Evolutionary conservation across 2,113 vertebrate genomes (phyloP).

Genomic region (Riparia riparia): DNA sequence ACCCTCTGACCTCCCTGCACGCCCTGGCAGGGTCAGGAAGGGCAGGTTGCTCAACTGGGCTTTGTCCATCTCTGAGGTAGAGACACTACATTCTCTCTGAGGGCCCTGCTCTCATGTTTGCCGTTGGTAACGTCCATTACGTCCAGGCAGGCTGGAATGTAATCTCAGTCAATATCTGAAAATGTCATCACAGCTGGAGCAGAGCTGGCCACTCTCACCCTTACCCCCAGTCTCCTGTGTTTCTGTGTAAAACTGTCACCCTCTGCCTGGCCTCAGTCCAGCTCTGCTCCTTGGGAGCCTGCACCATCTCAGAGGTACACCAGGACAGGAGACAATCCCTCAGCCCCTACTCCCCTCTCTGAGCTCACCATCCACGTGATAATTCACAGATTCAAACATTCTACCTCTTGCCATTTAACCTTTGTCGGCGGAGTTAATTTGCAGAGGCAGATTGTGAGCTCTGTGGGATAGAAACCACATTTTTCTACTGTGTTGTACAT

Average conservation of each 20-base stretch:
- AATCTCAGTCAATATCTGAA: background rate
- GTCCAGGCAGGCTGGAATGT: background rate
- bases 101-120: background rate
- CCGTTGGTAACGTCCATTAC: background rate
- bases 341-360: background rate
- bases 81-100: background rate
- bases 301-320: background rate
- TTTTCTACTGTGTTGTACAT: constrained; percentile 48
- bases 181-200: background rate
- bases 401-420: constrained; percentile 40
- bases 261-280: background rate
- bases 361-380: background rate
- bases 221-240: background rate
- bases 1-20: background rate
- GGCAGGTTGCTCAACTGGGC: accelerated
- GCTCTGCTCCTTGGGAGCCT: background rate
- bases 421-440: constrained; percentile 23
- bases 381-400: background rate
- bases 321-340: background rate
- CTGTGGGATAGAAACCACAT: constrained; percentile 40
- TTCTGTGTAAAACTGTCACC: background rate
- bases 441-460: constrained; percentile 43
- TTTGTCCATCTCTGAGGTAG: background rate
- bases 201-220: background rate
- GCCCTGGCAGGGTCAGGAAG: background rate